Evolutionary conservation across 1,140 invertebrate genomes (phyloP), one percentile per base, ranked within the genome.

Genomic region (Bombus picipes): DNA sequence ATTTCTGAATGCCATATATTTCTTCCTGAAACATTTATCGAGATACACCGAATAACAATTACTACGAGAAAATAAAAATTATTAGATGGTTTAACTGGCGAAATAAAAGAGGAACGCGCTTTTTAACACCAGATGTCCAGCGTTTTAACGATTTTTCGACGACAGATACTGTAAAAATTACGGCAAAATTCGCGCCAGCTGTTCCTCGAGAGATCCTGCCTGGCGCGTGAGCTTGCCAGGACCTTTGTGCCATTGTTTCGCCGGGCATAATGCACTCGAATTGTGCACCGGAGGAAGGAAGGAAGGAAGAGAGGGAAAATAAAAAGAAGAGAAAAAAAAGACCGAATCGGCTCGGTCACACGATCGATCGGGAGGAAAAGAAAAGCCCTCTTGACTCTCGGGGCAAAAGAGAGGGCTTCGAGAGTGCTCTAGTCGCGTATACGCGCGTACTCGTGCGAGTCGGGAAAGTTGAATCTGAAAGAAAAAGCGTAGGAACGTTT

Each of bases 341-440:
- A 70, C 57, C 37, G 80, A 87, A 86, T 86, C 76, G 86, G 71
- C 71, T 78, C 37, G 81, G 83, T 85, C 90, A 73, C 87, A 90
- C 89, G 91, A 92, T 92, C 91, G 91, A 92, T 92, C 89, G 91
- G 59, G 68, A 88, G 74, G 68, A 83, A 88, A 78, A 90, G 89
- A 91, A 91, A 91, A 91, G 85, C 78, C 77, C 82, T 85, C 90
- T 87, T 83, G 70, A 79, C 89, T 85, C 79, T 66, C n/a, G 72
- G 43, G 25, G n/a, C 68, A n/a, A 70, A 34, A 76, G 53, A 80
- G 62, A 76, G 62, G 43, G 32, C 22, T 34, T 28, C 22, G 59
- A 83, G 72, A 80, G 83, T 77, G 73, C 80, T 66, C 65, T 43
- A 15, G n/a, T n/a, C 25, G 53, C 74, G 43, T 75, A 10, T 28